Base-by-base conservation (phyloP, 2,888 invertebrate species). In the Calameuta idolon region DNA sequence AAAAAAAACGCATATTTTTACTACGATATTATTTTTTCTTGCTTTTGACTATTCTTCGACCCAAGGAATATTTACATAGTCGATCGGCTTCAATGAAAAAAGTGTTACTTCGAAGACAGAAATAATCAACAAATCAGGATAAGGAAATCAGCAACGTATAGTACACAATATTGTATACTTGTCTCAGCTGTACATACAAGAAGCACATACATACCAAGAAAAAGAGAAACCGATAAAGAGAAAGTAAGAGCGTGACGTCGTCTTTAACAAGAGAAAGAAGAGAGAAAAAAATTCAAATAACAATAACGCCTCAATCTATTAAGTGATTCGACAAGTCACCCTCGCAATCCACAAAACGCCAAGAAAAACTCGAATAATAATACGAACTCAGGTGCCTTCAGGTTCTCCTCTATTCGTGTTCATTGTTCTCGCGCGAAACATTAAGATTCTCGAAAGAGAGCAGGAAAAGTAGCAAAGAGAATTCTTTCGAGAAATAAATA, bases 231-330 rank as follows among this genome's bases (percentile, higher is more conserved):
- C 15, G 5, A 15, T 15, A 40, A 40, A 40, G 2, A 55, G 23
- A 55, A 40, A 35, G 40, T 23, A 40, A 55, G 23, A 55, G 55
- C 55, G 23, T 55, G 23, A 5, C 5, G 23, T 23, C 55, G 55
- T 55, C 55, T 9, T 55, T 55, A 55, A 55, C 2, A 55, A 23
- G 55, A 40, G 15, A 2, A 23, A 55, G 55, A 55, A 33, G 75
- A 30, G 71, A 74, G 55, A 40, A 76, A 75, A 73, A 76, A 74
- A 40, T 69, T 69, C 73, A 40, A 79, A 74, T 79, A 79, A 79
- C 76, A 79, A 79, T 79, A 79, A 79, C 74, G 76, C 73, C 74
- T 55, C 78, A 79, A 79, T 79, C 76, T 76, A 79, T 79, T 79
- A 79, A 79, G 78, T 76, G 78, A 78, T 69, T 73, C 76, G 75